phyloP scores from a whole-genome alignment of 2,113 vertebrate species.

The Acrocephalus arundinaceus region DNA sequence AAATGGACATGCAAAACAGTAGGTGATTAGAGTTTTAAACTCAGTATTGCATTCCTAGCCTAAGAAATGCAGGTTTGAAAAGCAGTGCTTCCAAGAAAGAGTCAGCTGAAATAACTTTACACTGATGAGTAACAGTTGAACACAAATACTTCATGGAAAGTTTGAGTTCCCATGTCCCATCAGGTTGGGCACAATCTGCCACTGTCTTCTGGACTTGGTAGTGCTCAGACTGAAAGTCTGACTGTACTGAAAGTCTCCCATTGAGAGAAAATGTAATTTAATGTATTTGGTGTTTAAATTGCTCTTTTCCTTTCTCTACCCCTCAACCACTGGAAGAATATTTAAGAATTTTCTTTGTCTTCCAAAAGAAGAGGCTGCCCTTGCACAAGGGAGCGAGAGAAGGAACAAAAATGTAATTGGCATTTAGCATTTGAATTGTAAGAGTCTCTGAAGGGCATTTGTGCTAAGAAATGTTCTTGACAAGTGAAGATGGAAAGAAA shows the following conservation, averaged over 20 bases:
- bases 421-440: neutral
- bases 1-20: neutral
- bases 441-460: neutral
- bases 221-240: neutral
- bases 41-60: neutral
- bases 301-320: neutral
- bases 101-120: neutral
- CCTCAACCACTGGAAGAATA: neutral
- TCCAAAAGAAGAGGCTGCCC: neutral
- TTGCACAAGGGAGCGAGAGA: neutral
- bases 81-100: neutral
- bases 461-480: neutral
- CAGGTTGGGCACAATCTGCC: neutral
- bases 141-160: neutral
- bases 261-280: neutral
- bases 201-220: neutral
- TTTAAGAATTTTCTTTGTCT: neutral
- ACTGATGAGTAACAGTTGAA: neutral
- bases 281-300: neutral
- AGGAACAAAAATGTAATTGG: neutral
- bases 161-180: neutral
- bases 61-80: neutral
- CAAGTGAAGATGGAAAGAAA: neutral
- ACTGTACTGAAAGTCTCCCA: neutral
- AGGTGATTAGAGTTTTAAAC: neutral